These are phyloP conservation scores for Macaria notata DNA, from an alignment of 2,888 invertebrate genomes.

Conservation along the genomic window DNA sequence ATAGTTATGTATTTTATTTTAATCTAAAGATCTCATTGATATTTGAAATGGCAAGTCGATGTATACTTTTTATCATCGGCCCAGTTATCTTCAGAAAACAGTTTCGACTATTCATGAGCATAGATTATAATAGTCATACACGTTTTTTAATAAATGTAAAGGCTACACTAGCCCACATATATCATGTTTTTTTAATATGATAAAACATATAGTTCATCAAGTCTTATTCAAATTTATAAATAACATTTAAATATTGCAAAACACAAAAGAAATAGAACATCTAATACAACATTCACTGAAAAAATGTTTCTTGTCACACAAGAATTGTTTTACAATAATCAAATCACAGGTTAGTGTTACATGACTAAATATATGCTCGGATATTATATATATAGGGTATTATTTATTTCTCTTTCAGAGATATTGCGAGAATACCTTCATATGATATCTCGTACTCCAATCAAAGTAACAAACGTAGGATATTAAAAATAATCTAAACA, in stretches of 20 bases:
- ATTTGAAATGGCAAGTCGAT: too few species aligned
- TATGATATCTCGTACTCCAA: conserved; percentile 15
- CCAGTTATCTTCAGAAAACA: too few species aligned
- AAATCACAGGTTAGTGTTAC: conserved; percentile 76
- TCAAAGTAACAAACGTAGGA: conserved; percentile 1
- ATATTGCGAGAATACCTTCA: conserved; percentile 30
- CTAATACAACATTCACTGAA: conserved; percentile 48
- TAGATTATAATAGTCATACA: too few species aligned
- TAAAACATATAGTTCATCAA: conserved; percentile 33
- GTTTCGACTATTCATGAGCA: too few species aligned
- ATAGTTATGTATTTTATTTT: too few species aligned
- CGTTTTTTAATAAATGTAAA: too few species aligned
- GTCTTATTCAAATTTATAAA: conserved; percentile 46
- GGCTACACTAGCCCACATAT: too few species aligned
- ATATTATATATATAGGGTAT: conserved; percentile 38
- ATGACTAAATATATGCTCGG: conserved; percentile 59
- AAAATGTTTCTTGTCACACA: conserved; percentile 70
- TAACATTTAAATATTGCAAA: conserved; percentile 36
- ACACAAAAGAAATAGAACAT: conserved; percentile 37
- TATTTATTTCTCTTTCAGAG: conserved; percentile 51
- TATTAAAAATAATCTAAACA: background rate
- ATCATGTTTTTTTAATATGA: too few species aligned
- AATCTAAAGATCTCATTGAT: too few species aligned
- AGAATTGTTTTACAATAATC: conserved; percentile 62
- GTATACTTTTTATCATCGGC: too few species aligned